phyloP scores from a whole-genome alignment of 2,113 vertebrate species.

The Pica pica region DNA sequence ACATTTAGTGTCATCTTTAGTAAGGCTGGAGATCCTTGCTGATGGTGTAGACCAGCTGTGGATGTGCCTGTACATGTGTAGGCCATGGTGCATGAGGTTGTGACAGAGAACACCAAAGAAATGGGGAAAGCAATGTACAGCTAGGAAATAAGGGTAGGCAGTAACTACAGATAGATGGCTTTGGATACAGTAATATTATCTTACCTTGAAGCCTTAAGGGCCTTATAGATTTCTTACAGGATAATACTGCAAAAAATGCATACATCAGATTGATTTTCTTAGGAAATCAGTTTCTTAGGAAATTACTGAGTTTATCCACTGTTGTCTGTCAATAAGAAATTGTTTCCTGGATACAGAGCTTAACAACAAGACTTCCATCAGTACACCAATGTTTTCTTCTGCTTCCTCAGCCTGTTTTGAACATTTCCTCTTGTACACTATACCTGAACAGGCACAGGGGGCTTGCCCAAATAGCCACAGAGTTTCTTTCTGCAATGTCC shows the following conservation, averaged over 20 bases:
- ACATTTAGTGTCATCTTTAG: background rate
- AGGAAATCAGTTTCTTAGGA: background rate
- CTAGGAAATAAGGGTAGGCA: background rate
- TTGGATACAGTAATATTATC: background rate
- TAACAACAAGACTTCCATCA: background rate
- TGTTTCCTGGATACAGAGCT: background rate
- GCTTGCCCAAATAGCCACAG: background rate
- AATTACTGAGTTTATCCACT: background rate
- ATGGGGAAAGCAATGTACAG: rapidly evolving
- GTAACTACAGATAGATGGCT: background rate
- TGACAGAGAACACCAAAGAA: background rate
- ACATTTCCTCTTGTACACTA: background rate
- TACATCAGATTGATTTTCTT: background rate
- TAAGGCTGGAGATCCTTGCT: background rate
- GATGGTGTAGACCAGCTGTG: rapidly evolving
- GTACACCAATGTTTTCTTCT: background rate
- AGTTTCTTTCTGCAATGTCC: background rate
- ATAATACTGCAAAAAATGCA: background rate
- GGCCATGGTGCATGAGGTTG: rapidly evolving
- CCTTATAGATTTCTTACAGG: background rate
- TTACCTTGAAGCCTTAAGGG: background rate
- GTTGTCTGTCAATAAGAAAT: background rate
- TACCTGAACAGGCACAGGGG: background rate
- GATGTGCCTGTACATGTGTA: rapidly evolving
- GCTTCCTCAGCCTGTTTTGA: background rate